Evolutionary conservation across 2,888 invertebrate genomes (phyloP), one percentile per base, ranked within the genome.

Genomic region (Silvanus unidentatus): DNA sequence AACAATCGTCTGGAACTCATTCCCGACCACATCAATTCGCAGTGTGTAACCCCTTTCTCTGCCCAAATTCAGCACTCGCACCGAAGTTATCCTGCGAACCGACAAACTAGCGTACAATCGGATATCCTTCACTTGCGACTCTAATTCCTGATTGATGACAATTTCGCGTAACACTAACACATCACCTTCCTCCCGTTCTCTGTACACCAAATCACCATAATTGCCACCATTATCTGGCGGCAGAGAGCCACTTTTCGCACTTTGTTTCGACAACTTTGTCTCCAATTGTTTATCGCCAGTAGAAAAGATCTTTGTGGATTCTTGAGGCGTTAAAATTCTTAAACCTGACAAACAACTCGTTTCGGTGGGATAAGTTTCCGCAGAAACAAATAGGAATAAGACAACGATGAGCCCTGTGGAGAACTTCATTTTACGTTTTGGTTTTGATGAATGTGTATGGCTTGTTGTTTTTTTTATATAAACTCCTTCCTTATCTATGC

Each of bases 51-150:
- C 62, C 39, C 58, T 50, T 44, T 59, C 54, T 39, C 59, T 48
- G 39, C 60, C 62, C 40, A 63, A 54, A 50, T 62, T 63, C 38
- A 62, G 39, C 38, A 59, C 59, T 51, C 60, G 48, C 5, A 62
- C 62, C 2, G 54, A 53, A n/a, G 58, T 48, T 12, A 63, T 54
- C 45, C 52, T 50, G 44, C 54, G 53, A 10, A 45, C 45, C 29
- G 57, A 52, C 11, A 42, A n/a, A 28, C 40, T 5, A 44, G 58
- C 57, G 45, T 53, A 57, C 62, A 60, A 62, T 32, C 55, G 50
- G 14, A 59, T 45, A 27, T 59, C 57, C 40, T 54, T 49, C 41
- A 53, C 56, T 16, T 39, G 41, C 27, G 58, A 53, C 36, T 53
- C 44, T 39, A 59, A 47, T 39, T 47, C 48, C 30, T 50, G 51